Conservation (phyloP, 2,797 vertebrate species). For the Lacerta bilineata region DNA sequence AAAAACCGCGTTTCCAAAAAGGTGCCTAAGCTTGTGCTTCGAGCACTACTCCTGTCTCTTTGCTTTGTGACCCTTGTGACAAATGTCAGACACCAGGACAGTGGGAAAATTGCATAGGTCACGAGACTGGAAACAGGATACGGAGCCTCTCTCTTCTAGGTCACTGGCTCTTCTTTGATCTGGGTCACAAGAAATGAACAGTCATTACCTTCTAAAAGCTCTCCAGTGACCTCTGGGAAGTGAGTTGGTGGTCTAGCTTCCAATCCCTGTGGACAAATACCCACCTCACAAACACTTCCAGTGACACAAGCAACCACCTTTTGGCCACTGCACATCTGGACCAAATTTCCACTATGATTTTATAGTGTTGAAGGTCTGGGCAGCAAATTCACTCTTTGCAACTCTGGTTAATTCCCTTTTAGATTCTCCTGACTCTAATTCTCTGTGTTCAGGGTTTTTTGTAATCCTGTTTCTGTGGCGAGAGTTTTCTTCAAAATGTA, state of each 20-base stretch:
- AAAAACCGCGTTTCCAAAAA: slow-evolving; percentile 37
- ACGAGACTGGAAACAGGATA: slow-evolving; percentile 55
- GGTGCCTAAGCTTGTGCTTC: slow-evolving; percentile 38
- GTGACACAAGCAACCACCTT: background rate
- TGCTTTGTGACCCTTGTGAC: slow-evolving; percentile 40
- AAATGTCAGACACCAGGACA: slow-evolving; percentile 57
- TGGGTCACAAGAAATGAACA: slow-evolving; percentile 57
- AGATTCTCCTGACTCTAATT: background rate
- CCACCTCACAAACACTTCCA: background rate
- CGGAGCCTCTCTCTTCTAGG: slow-evolving; percentile 56
- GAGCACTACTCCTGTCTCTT: slow-evolving; percentile 39
- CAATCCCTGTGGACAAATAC: background rate
- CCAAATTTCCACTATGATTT: background rate
- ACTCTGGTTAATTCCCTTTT: background rate
- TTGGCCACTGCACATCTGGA: slow-evolving; percentile 31
- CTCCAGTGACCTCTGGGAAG: slow-evolving; percentile 1
- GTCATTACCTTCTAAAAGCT: slow-evolving; percentile 58
- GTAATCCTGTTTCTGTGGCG: background rate
- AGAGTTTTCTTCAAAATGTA: background rate
- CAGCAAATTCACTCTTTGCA: background rate
- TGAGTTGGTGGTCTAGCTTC: slow-evolving; percentile 25
- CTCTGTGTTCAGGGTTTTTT: background rate
- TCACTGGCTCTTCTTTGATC: slow-evolving; percentile 60
- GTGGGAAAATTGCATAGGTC: slow-evolving; percentile 53
- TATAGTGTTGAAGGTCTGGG: background rate